Base-by-base conservation (phyloP, 1,140 invertebrate genomes). In the Zophobas morio region DNA sequence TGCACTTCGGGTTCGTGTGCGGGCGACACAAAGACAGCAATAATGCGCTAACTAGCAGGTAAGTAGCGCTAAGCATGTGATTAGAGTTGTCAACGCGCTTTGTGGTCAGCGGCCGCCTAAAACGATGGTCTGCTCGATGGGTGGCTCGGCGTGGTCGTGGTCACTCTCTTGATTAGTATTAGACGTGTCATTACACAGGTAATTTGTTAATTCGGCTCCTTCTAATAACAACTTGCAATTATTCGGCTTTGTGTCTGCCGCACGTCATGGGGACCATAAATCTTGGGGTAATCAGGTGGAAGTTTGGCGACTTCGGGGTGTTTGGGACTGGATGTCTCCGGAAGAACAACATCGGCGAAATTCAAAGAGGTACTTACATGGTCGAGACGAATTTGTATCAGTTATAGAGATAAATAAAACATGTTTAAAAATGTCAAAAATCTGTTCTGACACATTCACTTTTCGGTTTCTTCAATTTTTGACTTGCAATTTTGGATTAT, bases 111-210 rank as follows among this genome's bases (percentile, higher is more conserved):
- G 5, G 60, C 60, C 60, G 60, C 8, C 60, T 42, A 40, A 20
- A 66, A 66, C n/a, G 60, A n/a, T 39, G 60, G 60, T 66, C 60
- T 42, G 37, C 20, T 66, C 20, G 20, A 20, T 20, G 60, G 60
- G 60, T 66, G 60, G 60, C 39, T 66, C 60, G 33, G 40, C 40
- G 42, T 42, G n/a, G 20, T 51, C 37, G 39, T 42, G 60, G 57
- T 63, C 57, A 63, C 57, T 63, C 57, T 63, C 60, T 66, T 66
- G 60, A 66, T 66, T 66, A 66, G 60, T 37, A 66, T 66, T 66
- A 66, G 60, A 66, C 60, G 33, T 66, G 39, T 66, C 60, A 66
- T 66, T 66, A 66, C 60, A 66, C 60, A 66, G 60, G 60, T 42
- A 66, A 66, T 66, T 66, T 66, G 60, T 66, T 66, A 66, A 66